Conservation (phyloP, 2,888 invertebrate genomes). For the Lydus trimaculatus region DNA sequence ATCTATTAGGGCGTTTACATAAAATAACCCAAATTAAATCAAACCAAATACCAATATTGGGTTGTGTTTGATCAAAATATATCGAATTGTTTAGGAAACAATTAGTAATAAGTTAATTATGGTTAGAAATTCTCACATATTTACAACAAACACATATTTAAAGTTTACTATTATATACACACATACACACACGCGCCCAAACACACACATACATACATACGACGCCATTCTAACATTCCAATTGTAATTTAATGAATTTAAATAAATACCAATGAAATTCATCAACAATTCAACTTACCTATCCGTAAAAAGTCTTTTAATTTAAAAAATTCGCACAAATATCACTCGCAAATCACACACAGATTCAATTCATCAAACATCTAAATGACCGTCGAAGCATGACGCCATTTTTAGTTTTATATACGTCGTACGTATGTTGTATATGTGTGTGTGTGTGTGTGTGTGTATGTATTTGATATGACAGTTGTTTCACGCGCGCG, state of each 20-base stretch:
- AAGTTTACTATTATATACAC: not conserved
- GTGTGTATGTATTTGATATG: not conserved
- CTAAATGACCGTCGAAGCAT: constrained; percentile 52
- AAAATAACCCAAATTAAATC: too few species aligned
- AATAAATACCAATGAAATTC: not conserved
- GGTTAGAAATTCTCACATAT: not conserved
- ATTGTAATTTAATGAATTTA: not conserved
- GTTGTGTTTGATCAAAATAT: not conserved
- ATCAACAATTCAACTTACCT: constrained; percentile 48
- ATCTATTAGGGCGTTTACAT: not conserved
- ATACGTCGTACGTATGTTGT: not conserved
- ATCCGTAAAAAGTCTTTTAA: constrained; percentile 58
- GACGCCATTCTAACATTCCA: constrained; percentile 24
- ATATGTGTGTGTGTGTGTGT: not conserved
- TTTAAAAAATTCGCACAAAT: constrained; percentile 60
- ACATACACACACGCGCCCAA: not conserved
- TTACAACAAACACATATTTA: not conserved
- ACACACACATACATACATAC: not conserved
- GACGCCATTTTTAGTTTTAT: constrained; percentile 53
- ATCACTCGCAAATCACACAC: constrained; percentile 60
- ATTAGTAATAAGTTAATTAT: too few species aligned
- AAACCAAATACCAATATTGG: not conserved
- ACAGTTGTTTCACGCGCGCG: not conserved
- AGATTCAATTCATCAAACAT: constrained; percentile 54
- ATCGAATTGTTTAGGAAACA: too few species aligned